Base-by-base conservation (phyloP, 2,888 invertebrate genomes). In the Meloe dianella region DNA sequence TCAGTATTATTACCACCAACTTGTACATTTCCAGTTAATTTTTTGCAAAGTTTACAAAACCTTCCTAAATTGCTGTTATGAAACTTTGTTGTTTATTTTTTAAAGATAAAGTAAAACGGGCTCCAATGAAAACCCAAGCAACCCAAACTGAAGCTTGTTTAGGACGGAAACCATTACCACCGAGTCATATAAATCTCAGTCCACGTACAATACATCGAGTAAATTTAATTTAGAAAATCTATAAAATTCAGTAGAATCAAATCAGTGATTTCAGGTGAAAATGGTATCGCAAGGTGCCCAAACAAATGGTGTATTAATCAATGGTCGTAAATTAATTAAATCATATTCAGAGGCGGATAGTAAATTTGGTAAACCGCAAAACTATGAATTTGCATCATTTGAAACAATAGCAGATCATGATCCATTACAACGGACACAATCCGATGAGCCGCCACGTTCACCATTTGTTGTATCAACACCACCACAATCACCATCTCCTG, bases 261-360 rank as follows among this genome's bases (percentile, higher is more conserved):
- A 47, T 1, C 14, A 0, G n/a, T 24, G 1, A 54, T 27, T 54
- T 54, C 75, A 92, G 87, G 93, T 94, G 22, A 92, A 92, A 83
- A 94, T 94, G 90, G 93, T 95, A 57, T 95, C 94, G 12, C 94
- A 95, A 80, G 94, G 94, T 22, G 95, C 95, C 10, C 95, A 95
- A 85, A 95, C 95, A 2, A 95, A 95, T 83, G 95, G 95, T 1
- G 85, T 89, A 67, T 85, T 89, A 65, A 83, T 87, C 68, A 90
- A 89, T 78, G 89, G 89, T n/a, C 87, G 94, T 74, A 91, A 92
- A 83, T 85, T 95, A 69, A 92, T 91, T 54, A 95, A 95, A 84
- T 94, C 94, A 64, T 91, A 91, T 72, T 94, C 94, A 2, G 94
- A 94, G 85, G 92, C 92, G 56, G 89, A 89, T 9, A 86, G 83